A percentile compares a stretch with the other conserved stretches of the same genome.
Conservation (phyloP, 2,797 vertebrate species). For the Ctenochaetus hawaiiensis region DNA sequence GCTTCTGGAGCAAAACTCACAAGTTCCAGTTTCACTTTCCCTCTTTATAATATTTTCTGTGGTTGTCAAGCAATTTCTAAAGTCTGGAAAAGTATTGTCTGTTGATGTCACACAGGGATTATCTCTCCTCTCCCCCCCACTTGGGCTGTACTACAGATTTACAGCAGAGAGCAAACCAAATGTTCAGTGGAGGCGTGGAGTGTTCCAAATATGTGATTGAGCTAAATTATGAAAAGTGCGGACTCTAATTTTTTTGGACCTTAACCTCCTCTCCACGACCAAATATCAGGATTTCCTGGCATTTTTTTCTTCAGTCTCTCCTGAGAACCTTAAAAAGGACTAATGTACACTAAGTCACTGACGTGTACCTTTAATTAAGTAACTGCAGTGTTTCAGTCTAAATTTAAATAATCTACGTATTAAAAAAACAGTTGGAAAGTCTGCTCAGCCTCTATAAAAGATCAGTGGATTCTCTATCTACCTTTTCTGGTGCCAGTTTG, state of each 20-base stretch:
- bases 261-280: neutral
- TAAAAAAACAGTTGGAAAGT: conserved; percentile 3
- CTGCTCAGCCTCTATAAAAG: neutral
- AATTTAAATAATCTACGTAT: neutral
- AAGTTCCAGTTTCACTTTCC: neutral
- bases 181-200: neutral
- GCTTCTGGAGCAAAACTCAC: neutral
- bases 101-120: neutral
- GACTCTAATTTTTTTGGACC: neutral
- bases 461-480: conserved; percentile 17
- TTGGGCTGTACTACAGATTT: neutral
- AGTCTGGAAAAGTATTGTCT: neutral
- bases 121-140: neutral
- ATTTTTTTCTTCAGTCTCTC: neutral
- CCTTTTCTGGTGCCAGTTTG: conserved; percentile 13
- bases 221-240: neutral
- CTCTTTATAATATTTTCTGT: neutral
- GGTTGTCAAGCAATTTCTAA: neutral
- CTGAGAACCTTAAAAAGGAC: no score
- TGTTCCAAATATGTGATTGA: neutral
- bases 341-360: neutral
- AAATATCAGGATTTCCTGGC: neutral
- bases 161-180: neutral
- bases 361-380: neutral
- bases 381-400: neutral